These are phyloP conservation scores for Pseudonaja textilis DNA, from an alignment of 2,113 vertebrate genomes.

Conservation along the genomic window DNA sequence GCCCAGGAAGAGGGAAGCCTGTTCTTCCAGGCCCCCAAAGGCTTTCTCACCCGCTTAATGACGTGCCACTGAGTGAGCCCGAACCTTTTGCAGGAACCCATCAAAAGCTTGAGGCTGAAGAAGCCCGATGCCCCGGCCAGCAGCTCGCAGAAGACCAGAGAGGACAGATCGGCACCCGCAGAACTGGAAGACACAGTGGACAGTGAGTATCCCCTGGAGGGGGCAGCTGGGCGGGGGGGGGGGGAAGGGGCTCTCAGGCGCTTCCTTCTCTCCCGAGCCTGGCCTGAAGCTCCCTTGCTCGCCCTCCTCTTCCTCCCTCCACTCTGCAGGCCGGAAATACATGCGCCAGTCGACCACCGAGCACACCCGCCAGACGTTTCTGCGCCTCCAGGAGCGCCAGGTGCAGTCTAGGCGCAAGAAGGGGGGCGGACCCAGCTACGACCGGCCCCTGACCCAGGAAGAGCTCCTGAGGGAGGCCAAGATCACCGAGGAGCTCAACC, in stretches of 20 bases:
- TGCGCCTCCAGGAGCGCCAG: constrained; percentile 90
- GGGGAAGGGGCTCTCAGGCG: no score
- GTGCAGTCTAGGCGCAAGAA: constrained; percentile 87
- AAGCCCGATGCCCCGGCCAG: constrained; percentile 72
- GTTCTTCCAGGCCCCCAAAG: background rate
- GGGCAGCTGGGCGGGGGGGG: background rate
- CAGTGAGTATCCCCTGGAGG: constrained; percentile 67
- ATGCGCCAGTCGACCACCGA: constrained; percentile 95
- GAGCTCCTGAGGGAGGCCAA: constrained; percentile 93
- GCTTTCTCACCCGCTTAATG: background rate
- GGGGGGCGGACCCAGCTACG: constrained; percentile 76
- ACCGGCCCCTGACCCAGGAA: constrained; percentile 87
- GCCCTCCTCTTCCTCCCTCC: background rate
- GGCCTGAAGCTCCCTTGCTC: background rate
- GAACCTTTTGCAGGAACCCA: constrained; percentile 77
- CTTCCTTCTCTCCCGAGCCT: background rate
- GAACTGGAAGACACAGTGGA: constrained; percentile 65
- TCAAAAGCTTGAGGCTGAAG: constrained; percentile 85
- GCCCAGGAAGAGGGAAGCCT: background rate
- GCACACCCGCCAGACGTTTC: constrained; percentile 90
- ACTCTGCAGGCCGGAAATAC: constrained; percentile 81
- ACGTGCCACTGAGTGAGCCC: background rate
- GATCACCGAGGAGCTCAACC: constrained; percentile 90
- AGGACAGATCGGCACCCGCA: constrained; percentile 74
- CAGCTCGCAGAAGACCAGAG: constrained; percentile 73